phyloP scores from a whole-genome alignment of 2,113 vertebrate genomes.

The Oryctolagus cuniculus region mOryCun1.1 NC_091437.1:56362501-56363000 shows the following conservation, averaged over 20 bases:
- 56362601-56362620: not conserved
- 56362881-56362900: not conserved
- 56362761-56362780: not conserved
- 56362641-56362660: not conserved
- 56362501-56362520: not conserved
- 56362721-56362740: not conserved
- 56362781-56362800: not conserved
- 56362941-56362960: not conserved
- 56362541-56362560: slow-evolving; percentile 1
- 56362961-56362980: not conserved
- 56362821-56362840: not conserved
- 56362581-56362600: not conserved
- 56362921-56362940: not conserved
- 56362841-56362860: not conserved
- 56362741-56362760: not conserved
- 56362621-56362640: not conserved
- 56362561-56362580: not conserved
- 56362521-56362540: not conserved
- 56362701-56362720: not conserved
- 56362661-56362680: not conserved
- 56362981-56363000: not conserved
- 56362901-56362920: not conserved
- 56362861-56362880: not conserved
- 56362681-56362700: not conserved
- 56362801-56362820: not conserved